A percentile compares a stretch with the other conserved stretches of the same genome.
Evolutionary conservation across 2,888 invertebrate genomes (phyloP).

Genomic region (Anarsia innoxiella): DNA sequence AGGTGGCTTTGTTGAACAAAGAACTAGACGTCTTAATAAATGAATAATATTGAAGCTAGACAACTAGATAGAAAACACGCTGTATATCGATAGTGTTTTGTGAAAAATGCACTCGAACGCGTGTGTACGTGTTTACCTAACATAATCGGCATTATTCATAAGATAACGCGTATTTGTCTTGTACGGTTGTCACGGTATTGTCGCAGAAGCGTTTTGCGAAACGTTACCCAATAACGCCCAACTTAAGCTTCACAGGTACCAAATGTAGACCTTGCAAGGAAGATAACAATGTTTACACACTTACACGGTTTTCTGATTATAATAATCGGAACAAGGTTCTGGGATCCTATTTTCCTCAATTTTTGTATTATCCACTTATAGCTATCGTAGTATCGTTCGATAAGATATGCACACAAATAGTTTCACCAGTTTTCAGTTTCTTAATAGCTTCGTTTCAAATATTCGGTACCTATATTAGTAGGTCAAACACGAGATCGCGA

Average conservation of each 20-base stretch:
- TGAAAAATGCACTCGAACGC: slow-evolving; percentile 63
- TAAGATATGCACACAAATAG: too few relatives aligned
- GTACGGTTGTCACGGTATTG: slow-evolving; percentile 62
- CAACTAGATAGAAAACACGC: slow-evolving; percentile 28
- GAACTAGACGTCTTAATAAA: too few relatives aligned
- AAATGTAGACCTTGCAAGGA: slow-evolving; percentile 33
- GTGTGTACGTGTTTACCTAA: slow-evolving; percentile 65
- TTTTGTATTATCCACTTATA: too few relatives aligned
- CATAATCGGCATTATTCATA: slow-evolving; percentile 75
- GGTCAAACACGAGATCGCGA: too few relatives aligned
- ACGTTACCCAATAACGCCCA: slow-evolving; percentile 58
- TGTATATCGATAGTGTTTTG: slow-evolving; percentile 53
- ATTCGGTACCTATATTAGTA: too few relatives aligned
- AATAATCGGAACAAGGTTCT: slow-evolving; percentile 6
- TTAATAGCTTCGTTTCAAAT: too few relatives aligned
- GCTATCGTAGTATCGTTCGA: too few relatives aligned
- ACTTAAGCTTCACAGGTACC: slow-evolving; percentile 37
- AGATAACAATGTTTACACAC: slow-evolving; percentile 32
- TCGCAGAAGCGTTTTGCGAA: slow-evolving; percentile 67
- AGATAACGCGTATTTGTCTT: slow-evolving; percentile 72
- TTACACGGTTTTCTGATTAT: slow-evolving; percentile 9
- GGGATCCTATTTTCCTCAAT: slow-evolving; percentile 5
- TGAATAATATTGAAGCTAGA: too few relatives aligned
- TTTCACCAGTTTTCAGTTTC: too few relatives aligned
- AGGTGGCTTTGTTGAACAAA: too few relatives aligned